These are phyloP conservation scores for Eurytoma californica DNA, from an alignment of 2,888 invertebrate species.

Conservation along the genomic window DNA sequence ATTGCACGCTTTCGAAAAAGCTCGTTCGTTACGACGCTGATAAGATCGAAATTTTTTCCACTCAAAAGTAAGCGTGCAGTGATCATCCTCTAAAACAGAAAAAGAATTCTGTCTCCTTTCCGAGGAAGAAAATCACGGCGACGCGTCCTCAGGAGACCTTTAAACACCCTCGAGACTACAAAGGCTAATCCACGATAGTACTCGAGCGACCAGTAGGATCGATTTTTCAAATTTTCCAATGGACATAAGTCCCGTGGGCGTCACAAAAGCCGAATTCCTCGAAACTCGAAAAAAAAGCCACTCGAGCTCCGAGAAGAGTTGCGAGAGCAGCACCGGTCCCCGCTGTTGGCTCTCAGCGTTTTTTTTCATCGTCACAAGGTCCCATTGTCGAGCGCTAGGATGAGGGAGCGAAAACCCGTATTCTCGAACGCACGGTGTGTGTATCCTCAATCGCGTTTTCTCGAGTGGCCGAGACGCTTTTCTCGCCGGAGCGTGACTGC, in stretches of 20 bases:
- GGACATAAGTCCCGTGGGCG: not conserved
- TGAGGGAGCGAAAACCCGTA: slow-evolving; percentile 20
- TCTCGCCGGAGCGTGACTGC: slow-evolving; percentile 38
- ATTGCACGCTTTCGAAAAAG: slow-evolving; percentile 36
- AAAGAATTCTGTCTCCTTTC: too few species aligned
- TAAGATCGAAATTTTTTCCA: slow-evolving; percentile 10
- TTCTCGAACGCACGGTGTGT: slow-evolving; percentile 11
- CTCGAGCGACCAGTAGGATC: not conserved
- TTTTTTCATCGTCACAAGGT: slow-evolving; percentile 21
- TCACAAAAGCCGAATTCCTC: slow-evolving; percentile 36
- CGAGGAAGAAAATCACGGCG: not conserved
- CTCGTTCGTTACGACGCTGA: slow-evolving; percentile 14
- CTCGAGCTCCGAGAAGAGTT: slow-evolving; percentile 45
- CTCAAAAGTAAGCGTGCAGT: not conserved
- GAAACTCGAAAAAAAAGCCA: slow-evolving; percentile 39
- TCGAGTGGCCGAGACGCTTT: slow-evolving; percentile 48
- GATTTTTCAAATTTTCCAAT: slow-evolving; percentile 38
- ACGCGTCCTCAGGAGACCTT: not conserved
- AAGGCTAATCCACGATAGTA: not conserved
- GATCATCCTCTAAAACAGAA: too few species aligned
- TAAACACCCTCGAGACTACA: slow-evolving; percentile 1
- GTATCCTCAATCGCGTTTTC: slow-evolving; percentile 41
- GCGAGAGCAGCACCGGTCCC: not conserved
- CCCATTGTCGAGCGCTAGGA: slow-evolving; percentile 9
- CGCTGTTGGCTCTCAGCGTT: slow-evolving; percentile 10